A percentile compares a stretch with the other conserved stretches of the same genome.
Conservation (phyloP, 1,140 invertebrate genomes). For the Diachasma alloeum region DNA sequence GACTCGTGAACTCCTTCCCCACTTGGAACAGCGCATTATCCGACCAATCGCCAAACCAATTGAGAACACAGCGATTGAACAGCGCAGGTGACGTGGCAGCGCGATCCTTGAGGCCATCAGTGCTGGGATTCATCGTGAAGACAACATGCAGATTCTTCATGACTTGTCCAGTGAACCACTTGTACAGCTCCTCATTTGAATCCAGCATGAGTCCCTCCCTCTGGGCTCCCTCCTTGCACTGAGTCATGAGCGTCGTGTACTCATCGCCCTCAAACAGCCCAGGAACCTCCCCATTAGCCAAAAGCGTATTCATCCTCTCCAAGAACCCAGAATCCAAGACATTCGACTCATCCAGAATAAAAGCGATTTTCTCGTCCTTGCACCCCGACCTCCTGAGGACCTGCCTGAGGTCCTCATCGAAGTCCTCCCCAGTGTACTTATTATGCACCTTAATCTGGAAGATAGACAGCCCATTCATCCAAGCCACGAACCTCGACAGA, state of each 20-base stretch:
- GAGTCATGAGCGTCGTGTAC: constrained; percentile 98
- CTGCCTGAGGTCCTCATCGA: constrained; percentile 96
- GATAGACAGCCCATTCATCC: constrained; percentile 99
- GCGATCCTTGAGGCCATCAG: constrained; percentile 96
- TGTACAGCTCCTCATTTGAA: constrained; percentile 98
- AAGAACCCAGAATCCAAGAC: constrained; percentile 98
- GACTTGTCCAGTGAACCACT: constrained; percentile 97
- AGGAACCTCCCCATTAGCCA: constrained; percentile 99
- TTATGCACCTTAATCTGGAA: constrained; percentile 99
- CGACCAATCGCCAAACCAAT: constrained; percentile 99
- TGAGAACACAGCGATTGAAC: constrained; percentile 99
- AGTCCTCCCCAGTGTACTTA: constrained; percentile 98
- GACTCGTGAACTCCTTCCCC: constrained; percentile 86
- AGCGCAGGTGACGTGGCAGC: constrained; percentile 98
- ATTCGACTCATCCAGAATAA: constrained; percentile 99
- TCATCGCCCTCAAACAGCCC: constrained; percentile 95
- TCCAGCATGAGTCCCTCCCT: constrained; percentile 98
- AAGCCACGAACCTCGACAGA: constrained; percentile 97
- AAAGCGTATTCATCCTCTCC: constrained; percentile 98
- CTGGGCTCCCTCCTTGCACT: constrained; percentile 99
- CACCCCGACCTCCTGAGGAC: constrained; percentile 95
- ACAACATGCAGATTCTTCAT: constrained; percentile 99
- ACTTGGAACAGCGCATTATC: constrained; percentile 96
- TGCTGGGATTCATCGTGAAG: constrained; percentile 99
- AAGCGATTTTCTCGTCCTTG: constrained; percentile 98